Base-by-base conservation (phyloP, 2,888 invertebrate genomes). In the Crematogaster levior region DNA sequence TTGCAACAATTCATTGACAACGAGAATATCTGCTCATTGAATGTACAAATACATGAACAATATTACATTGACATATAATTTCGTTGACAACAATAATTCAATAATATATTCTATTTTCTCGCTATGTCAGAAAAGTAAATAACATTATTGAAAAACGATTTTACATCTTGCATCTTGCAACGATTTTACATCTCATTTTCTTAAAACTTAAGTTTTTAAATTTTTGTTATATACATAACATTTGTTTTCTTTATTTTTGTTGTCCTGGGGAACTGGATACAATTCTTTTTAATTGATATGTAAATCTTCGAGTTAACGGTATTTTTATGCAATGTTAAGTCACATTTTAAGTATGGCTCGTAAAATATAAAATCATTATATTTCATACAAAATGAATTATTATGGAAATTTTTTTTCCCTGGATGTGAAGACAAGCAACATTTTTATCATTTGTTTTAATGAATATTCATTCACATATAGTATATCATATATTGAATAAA, bases 291-390 rank as follows among this genome's bases (percentile, higher is more conserved):
- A 34, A 56, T 56, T 30, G 3, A 43, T 61, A 68, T 75, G 48
- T 15, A 75, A 53, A 43, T 66, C n/a, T 56, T 79, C 4, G 6
- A 46, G 40, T 58, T 48, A 56, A 68, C 18, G 7, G 10, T 56
- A 51, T 56, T 79, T 75, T 66, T 63, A 68, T 56, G 12, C 43
- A 43, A 79, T 12, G 30, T 77, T 77, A 43, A 66, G 18, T 46
- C 43, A 43, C 43, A 56, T 74, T 61, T 48, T 48, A 30, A 58
- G 9, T 30, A 34, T 46, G 24, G 24, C 18, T 48, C 48, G 34
- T 48, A 48, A 61, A 74, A 65, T 65, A 12, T 18, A 34, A 74
- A 34, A 24, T 34, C 10, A 21, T 74, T 24, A 37, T 61, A 24
- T 48, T 43, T 43, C 24, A 61, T 12, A 24, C 2, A 48, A 61